Conservation (phyloP, 2,888 invertebrate species). For the Rhagonycha lutea region DNA sequence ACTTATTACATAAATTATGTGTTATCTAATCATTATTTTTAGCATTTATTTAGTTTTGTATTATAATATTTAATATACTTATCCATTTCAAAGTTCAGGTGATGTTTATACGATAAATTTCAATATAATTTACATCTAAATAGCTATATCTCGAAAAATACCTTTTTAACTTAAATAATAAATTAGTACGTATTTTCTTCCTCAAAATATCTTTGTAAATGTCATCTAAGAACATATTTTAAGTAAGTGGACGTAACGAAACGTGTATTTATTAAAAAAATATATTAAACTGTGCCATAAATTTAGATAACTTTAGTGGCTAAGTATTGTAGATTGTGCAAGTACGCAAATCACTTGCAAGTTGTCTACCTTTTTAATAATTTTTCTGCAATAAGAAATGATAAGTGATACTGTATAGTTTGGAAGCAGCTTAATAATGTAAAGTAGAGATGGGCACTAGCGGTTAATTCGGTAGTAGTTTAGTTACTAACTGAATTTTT, state of each 20-base stretch:
- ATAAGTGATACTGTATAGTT: background rate
- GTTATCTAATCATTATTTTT: background rate
- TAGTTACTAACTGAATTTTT: background rate
- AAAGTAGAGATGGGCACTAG: background rate
- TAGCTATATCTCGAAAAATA: background rate
- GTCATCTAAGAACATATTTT: constrained; percentile 14
- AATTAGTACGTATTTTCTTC: background rate
- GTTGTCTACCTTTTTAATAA: background rate
- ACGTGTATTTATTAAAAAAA: constrained; percentile 6
- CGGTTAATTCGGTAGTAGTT: background rate
- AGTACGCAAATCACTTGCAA: background rate
- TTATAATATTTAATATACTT: background rate
- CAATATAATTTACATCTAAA: background rate
- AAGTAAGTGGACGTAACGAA: constrained; percentile 10
- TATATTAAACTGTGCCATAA: constrained; percentile 24
- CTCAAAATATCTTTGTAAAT: constrained; percentile 19
- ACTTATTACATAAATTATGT: background rate
- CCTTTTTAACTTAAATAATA: background rate
- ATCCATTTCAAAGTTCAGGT: background rate
- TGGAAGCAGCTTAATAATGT: background rate
- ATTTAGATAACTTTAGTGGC: constrained; percentile 9
- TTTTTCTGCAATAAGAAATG: background rate
- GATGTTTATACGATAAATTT: background rate
- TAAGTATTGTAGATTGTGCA: constrained; percentile 1
- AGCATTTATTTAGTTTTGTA: background rate